Conservation (phyloP, 2,888 invertebrate genomes). For the Andrena minutula region DNA sequence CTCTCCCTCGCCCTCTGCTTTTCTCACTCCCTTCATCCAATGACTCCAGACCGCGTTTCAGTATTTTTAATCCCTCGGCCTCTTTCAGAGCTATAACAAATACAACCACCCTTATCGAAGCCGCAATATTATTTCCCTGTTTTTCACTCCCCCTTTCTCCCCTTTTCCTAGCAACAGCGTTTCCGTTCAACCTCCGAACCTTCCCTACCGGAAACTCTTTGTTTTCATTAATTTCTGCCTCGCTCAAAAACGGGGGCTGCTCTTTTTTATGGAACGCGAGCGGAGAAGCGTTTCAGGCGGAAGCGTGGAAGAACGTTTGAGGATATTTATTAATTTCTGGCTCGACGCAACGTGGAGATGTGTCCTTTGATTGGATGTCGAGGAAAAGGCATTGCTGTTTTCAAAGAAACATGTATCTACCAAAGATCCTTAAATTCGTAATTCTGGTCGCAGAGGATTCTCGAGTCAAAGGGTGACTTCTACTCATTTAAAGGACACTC, state of each 20-base stretch:
- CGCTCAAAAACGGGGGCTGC: background rate
- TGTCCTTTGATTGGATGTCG: background rate
- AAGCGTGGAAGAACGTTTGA: background rate
- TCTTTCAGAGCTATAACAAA: conserved; percentile 24
- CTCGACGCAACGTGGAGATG: too few species aligned
- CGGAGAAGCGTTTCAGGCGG: background rate
- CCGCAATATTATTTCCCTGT: conserved; percentile 32
- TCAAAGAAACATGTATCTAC: background rate
- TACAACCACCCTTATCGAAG: conserved; percentile 30
- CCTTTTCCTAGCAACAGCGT: background rate
- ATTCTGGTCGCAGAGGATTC: background rate
- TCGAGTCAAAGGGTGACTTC: background rate
- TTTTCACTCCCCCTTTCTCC: background rate
- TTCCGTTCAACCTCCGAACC: conserved; percentile 2
- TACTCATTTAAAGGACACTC: background rate
- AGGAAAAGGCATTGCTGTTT: too few species aligned
- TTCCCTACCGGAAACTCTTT: background rate
- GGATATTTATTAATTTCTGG: conserved; percentile 3
- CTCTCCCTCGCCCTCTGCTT: background rate
- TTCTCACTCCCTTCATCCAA: background rate
- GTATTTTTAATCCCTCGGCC: background rate
- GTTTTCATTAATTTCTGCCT: background rate
- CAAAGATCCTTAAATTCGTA: background rate
- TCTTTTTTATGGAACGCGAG: background rate
- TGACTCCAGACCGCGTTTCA: conserved; percentile 1